Evolutionary conservation across 2,113 vertebrate species (phyloP), one percentile per base, ranked within the genome.

Genomic region (Chloropsis hardwickii): DNA sequence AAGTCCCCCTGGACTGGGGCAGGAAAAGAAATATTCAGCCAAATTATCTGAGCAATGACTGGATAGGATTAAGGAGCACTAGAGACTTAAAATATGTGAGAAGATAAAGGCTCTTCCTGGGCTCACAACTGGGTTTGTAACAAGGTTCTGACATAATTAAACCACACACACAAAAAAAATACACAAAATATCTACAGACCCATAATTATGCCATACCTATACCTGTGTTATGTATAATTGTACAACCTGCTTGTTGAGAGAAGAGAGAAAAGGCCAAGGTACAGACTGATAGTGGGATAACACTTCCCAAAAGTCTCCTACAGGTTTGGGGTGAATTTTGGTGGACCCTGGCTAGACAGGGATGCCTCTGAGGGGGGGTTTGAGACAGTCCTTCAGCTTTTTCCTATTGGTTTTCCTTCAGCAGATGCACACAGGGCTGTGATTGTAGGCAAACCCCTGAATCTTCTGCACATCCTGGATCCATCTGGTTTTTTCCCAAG

Each of bases 1-100:
- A 91, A 95, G 31, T 96, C 89, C 5, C 81, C 78, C 91, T 90
- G 56, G n/a, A 12, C 3, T 23, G 23, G 29, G 89, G 48, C 83
- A 74, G 35, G 37, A 74, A n/a, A 62, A 3, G 29, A 81, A 65
- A 64, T 24, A 71, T 14, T 78, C 29, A 82, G 47, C 11, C 61
- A 74, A 57, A 73, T 92, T 78, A 57, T 37, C 65, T 17, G 11
- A 76, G 28, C 19, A 57, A 27, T 22, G 31, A 28, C 39, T 35
- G 45, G n/a, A 4, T 21, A 35, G 48, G 48, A 51, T 45, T 77
- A 64, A 72, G n/a, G 44, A 74, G 25, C 4, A 5, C 31, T 20
- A 23, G 10, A 39, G 50, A 64, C 20, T 62, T 62, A 37, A 81
- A 81, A 72, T 42, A 17, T 9, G 3, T 28, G 14, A 65, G 56